These are phyloP conservation scores for Crotophaga sulcirostris DNA, from an alignment of 2,113 vertebrate genomes.

Conservation along the genomic window DNA sequence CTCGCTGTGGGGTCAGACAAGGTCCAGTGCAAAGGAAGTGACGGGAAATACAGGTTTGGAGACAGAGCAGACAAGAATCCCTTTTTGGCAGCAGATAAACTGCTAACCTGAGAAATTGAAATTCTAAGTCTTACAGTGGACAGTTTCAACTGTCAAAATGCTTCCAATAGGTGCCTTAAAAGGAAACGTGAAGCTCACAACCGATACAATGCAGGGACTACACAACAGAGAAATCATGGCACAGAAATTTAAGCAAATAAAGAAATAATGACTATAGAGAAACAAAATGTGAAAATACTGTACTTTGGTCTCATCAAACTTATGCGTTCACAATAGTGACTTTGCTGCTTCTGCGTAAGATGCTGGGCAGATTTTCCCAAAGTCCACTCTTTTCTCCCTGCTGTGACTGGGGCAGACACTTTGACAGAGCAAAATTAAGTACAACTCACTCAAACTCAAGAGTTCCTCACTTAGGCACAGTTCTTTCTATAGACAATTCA, in stretches of 20 bases:
- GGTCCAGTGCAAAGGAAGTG: neutral
- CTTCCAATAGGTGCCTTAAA: neutral
- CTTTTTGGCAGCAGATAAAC: neutral
- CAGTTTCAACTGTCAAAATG: neutral
- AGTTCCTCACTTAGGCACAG: neutral
- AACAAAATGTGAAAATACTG: neutral
- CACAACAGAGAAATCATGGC: neutral
- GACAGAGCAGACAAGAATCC: neutral
- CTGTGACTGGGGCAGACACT: neutral
- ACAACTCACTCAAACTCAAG: neutral
- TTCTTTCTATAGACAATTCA: neutral
- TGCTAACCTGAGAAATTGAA: neutral
- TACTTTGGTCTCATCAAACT: neutral
- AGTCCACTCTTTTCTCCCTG: neutral
- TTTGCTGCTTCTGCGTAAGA: neutral
- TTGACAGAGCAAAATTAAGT: neutral
- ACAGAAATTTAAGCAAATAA: neutral
- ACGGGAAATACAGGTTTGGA: neutral
- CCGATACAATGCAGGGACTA: neutral
- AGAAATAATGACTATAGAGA: neutral
- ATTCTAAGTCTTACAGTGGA: neutral
- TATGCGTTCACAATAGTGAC: neutral
- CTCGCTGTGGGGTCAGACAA: neutral
- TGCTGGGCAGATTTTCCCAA: neutral
- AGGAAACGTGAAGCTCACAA: neutral